A percentile compares a stretch with the other conserved stretches of the same genome.
phyloP scores from a whole-genome alignment of 2,113 vertebrate species.

The Chamaetylas fuelleborni region DNA sequence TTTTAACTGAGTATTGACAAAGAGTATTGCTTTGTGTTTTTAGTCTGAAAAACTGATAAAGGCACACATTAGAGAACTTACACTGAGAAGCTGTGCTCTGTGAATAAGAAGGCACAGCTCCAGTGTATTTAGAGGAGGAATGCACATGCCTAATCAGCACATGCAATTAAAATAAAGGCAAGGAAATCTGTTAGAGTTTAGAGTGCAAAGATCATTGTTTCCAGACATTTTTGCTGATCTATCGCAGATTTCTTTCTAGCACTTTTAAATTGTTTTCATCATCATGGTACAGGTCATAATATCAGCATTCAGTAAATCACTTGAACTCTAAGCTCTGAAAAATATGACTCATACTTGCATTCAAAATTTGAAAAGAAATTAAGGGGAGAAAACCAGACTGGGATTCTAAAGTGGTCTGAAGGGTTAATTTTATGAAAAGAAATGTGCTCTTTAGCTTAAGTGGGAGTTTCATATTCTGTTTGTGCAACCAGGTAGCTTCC shows the following conservation, averaged over 20 bases:
- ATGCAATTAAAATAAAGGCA: slow-evolving; percentile 11
- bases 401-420: background rate
- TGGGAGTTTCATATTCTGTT: background rate
- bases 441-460: background rate
- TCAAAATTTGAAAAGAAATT: background rate
- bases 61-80: background rate
- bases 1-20: background rate
- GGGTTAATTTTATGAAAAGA: background rate
- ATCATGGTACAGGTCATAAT: background rate
- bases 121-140: background rate
- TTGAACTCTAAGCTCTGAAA: background rate
- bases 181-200: background rate
- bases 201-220: background rate
- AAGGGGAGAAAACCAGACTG: rapidly evolving
- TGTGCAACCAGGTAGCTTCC: background rate
- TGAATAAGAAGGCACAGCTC: background rate
- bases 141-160: background rate
- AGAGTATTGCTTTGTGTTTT: background rate
- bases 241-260: background rate
- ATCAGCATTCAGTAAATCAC: background rate
- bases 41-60: background rate
- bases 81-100: background rate
- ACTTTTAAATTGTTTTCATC: background rate
- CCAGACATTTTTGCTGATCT: background rate
- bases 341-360: background rate